Evolutionary conservation across 2,797 vertebrate species (phyloP), one percentile per base, ranked within the genome.

Genomic region (Scleropages formosus): DNA sequence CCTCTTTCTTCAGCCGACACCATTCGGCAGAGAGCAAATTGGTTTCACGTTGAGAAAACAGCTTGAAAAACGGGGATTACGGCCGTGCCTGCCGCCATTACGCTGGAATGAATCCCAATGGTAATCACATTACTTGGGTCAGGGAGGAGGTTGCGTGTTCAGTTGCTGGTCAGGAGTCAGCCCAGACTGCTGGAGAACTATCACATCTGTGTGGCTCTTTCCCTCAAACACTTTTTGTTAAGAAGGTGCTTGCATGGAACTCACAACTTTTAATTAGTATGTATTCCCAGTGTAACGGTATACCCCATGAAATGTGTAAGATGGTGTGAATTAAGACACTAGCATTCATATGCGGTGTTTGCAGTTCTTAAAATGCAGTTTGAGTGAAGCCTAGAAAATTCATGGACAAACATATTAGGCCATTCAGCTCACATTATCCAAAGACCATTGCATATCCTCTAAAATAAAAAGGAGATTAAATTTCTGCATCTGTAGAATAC

Each of bases 121-220:
- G n/a, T 67, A 59, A 60, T 66, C 47, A 66, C 47, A 72, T 77
- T 62, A 51, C 31, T 11, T 27, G 31, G 39, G 63, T 75, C 64
- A 69, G 24, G 61, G 53, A 58, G 16, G 12, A 16, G 51, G 24
- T 15, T 58, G 49, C 39, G 31, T 46, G 31, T 8, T 27, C 20
- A 58, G 47, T 71, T 10, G 6, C 26, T 53, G 58, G 70, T 72
- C 31, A 27, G 59, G 11, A 10, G n/a, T 60, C 27, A 13, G n/a
- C 11, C 18, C 53, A 46, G 58, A 31, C 26, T 18, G 13, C 8
- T 10, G 12, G 22, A 24, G 68, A 47, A 11, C 12, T 39, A 27
- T 27, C 49, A 71, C 24, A 53, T 58, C 56, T 56, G 26, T 26
- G 68, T 58, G 49, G 46, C 12, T 22, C 70, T 53, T 47, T 53